Evolutionary conservation across 2,888 invertebrate species (phyloP).

Genomic region (Drosophila tripunctata): DNA sequence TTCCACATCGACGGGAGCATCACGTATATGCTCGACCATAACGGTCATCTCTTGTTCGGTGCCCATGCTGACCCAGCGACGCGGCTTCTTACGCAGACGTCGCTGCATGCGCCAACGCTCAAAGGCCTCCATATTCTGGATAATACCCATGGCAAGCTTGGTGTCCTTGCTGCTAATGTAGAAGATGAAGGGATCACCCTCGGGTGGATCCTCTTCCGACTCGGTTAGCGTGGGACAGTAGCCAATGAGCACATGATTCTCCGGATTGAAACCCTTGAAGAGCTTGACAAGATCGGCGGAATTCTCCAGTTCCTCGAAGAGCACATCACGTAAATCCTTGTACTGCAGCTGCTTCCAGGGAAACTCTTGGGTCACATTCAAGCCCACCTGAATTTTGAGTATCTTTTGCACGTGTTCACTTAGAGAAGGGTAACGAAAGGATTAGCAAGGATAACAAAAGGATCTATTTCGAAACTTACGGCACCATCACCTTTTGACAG

Average conservation of each 20-base stretch:
- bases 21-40: slow-evolving; percentile 84
- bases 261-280: slow-evolving; percentile 82
- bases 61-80: slow-evolving; percentile 87
- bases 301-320: slow-evolving; percentile 85
- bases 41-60: slow-evolving; percentile 88
- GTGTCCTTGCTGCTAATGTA: slow-evolving; percentile 85
- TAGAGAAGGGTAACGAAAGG: neutral
- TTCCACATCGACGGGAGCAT: slow-evolving; percentile 88
- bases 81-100: slow-evolving; percentile 86
- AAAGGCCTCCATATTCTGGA: slow-evolving; percentile 86
- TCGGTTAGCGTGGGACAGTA: slow-evolving; percentile 88
- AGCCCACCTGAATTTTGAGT: slow-evolving; percentile 88
- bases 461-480: slow-evolving; percentile 41
- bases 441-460: no score
- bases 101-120: slow-evolving; percentile 85
- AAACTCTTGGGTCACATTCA: slow-evolving; percentile 89
- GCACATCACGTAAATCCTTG: slow-evolving; percentile 87
- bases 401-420: slow-evolving; percentile 68
- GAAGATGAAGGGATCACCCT: slow-evolving; percentile 89
- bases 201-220: slow-evolving; percentile 84
- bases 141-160: slow-evolving; percentile 85
- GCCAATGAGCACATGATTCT: slow-evolving; percentile 86
- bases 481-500: slow-evolving; percentile 73
- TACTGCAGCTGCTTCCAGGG: slow-evolving; percentile 89
- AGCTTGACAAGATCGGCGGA: slow-evolving; percentile 83